phyloP scores from a whole-genome alignment of 2,797 vertebrate species.

The Silurus aristotelis region DNA sequence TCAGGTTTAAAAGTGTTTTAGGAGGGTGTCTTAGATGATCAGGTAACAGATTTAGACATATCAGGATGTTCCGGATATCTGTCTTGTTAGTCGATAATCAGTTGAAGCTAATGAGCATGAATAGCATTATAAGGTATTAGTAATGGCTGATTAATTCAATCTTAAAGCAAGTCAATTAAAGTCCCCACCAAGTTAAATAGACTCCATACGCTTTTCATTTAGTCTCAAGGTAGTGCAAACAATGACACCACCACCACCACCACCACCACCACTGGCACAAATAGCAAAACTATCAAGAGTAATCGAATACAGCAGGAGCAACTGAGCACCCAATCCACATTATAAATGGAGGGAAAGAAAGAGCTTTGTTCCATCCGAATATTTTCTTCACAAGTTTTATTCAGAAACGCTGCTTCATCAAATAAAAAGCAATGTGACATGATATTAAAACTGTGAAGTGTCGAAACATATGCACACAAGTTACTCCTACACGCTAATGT shows the following conservation, averaged over 20 bases:
- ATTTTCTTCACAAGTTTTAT: slow-evolving; percentile 6
- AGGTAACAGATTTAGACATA: background rate
- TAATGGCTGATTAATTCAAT: background rate
- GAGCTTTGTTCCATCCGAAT: slow-evolving; percentile 5
- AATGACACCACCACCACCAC: background rate
- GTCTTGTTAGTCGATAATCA: background rate
- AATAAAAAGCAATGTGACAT: slow-evolving; percentile 2
- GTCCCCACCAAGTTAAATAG: background rate
- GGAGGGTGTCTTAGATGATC: background rate
- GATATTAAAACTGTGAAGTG: background rate
- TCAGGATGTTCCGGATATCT: background rate
- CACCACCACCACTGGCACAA: background rate
- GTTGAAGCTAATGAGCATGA: too few relatives aligned
- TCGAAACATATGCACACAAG: background rate
- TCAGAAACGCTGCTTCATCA: background rate
- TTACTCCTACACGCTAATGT: background rate
- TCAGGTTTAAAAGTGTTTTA: background rate
- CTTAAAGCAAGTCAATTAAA: background rate
- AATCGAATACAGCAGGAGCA: slow-evolving; percentile 11
- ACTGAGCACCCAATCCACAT: background rate
- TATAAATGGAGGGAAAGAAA: background rate
- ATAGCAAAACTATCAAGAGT: background rate
- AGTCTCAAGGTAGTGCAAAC: background rate
- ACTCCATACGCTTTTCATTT: background rate
- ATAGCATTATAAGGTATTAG: background rate